Evolutionary conservation across 2,797 vertebrate genomes (phyloP).

Genomic region (Coranthus polyacanthus): DNA sequence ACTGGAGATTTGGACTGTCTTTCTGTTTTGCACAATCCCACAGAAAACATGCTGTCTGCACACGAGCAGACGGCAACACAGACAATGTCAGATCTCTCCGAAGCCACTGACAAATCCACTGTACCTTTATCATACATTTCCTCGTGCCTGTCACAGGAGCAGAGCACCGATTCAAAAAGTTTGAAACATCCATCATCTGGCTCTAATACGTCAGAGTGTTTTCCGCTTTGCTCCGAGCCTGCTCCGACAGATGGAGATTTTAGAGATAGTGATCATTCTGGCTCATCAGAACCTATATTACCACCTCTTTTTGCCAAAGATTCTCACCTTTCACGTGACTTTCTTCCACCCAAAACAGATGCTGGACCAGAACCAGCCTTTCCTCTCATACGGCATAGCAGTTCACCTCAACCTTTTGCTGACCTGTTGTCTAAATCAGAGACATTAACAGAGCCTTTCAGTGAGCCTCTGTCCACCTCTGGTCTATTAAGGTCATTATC

Average conservation of each 20-base stretch:
- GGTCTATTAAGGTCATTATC: constrained; percentile 42
- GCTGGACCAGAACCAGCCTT: constrained; percentile 11
- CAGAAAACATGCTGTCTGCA: constrained; percentile 25
- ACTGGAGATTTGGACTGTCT: constrained; percentile 21
- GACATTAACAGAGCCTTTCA: constrained; percentile 18
- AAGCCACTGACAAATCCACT: constrained; percentile 11
- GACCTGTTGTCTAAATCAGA: constrained; percentile 7
- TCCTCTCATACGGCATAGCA: too few relatives aligned
- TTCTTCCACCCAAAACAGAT: constrained; percentile 21
- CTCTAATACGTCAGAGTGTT: constrained; percentile 26
- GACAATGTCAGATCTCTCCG: constrained; percentile 10
- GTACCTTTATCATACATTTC: constrained; percentile 24
- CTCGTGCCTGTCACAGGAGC: constrained; percentile 18
- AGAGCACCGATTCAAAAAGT: constrained; percentile 11
- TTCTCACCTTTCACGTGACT: constrained; percentile 35
- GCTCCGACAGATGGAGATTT: constrained; percentile 10
- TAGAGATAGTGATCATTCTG: constrained; percentile 30
- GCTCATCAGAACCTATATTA: constrained; percentile 27
- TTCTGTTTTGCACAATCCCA: constrained; percentile 19
- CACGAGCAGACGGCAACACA: constrained; percentile 14
- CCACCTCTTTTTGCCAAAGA: constrained; percentile 25
- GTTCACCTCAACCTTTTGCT: constrained; percentile 11
- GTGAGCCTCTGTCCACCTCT: constrained; percentile 29
- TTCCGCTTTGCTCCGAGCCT: constrained; percentile 27
- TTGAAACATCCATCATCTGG: constrained; percentile 18